Conservation (phyloP, 2,797 vertebrate species). For the Gephyroberyx darwinii region DNA sequence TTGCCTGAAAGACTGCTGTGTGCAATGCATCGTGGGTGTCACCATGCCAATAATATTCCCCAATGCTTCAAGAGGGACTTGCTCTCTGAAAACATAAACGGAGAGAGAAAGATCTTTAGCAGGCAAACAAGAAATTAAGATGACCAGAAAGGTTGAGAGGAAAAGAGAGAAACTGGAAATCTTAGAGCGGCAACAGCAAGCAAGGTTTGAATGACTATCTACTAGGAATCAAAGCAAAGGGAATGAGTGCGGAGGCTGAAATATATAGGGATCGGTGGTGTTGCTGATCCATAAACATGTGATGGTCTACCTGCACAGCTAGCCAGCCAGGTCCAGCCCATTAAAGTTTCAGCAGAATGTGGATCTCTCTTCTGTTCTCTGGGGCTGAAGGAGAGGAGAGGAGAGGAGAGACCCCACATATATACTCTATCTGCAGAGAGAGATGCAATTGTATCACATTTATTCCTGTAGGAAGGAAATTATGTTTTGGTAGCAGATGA, state of each 20-base stretch:
- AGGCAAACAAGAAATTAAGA: neutral
- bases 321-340: neutral
- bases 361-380: neutral
- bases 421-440: neutral
- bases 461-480: too few relatives aligned
- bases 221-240: neutral
- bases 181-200: conserved; percentile 6
- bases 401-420: neutral
- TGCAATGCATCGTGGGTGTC: conserved; percentile 81
- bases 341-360: conserved; percentile 10
- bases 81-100: conserved; percentile 56
- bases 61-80: conserved; percentile 50
- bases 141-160: neutral
- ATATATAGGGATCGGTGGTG: neutral
- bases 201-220: neutral
- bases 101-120: neutral
- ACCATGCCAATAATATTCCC: conserved; percentile 65
- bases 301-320: neutral
- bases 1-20: conserved; percentile 85
- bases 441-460: neutral
- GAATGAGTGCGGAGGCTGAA: neutral
- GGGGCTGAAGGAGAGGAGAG: neutral
- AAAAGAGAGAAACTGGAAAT: neutral
- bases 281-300: neutral
- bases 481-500: too few relatives aligned